Conservation (phyloP, 2,113 vertebrate genomes). For the Ovis canadensis region DNA sequence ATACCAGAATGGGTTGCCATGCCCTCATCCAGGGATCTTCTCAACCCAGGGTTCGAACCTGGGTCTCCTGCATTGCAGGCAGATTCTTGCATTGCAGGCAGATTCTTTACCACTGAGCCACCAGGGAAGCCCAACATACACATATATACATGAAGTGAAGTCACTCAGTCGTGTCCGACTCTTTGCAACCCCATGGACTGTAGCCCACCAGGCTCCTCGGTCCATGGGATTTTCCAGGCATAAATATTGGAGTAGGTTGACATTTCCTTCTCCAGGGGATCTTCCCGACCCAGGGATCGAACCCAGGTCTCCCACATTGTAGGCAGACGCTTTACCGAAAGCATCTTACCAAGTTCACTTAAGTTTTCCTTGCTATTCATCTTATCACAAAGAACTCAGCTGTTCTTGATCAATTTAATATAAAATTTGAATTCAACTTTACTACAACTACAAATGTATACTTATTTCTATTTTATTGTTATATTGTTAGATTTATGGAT, state of each 20-base stretch:
- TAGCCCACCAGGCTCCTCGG: no score
- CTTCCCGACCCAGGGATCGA: no score
- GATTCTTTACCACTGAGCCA: neutral
- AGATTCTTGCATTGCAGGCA: neutral
- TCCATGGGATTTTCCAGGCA: no score
- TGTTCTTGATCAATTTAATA: neutral
- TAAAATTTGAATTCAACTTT: neutral
- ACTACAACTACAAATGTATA: neutral
- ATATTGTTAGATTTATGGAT: neutral
- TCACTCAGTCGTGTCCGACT: no score
- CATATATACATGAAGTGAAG: no score
- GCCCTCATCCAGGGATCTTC: neutral
- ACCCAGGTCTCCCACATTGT: no score
- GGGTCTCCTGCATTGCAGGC: neutral
- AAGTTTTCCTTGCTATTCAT: neutral
- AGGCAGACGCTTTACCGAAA: no score
- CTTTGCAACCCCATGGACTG: no score
- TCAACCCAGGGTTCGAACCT: fast-evolving
- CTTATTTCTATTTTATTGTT: neutral
- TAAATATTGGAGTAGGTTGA: no score
- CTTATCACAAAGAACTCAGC: neutral
- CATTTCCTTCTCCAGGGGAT: no score
- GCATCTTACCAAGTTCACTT: neutral
- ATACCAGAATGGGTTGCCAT: neutral
- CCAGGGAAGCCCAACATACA: neutral